These are phyloP conservation scores for Desmophyllum pertusum DNA, from an alignment of 92 coral and sea anemone genomes.

Conservation along the genomic window DNA sequence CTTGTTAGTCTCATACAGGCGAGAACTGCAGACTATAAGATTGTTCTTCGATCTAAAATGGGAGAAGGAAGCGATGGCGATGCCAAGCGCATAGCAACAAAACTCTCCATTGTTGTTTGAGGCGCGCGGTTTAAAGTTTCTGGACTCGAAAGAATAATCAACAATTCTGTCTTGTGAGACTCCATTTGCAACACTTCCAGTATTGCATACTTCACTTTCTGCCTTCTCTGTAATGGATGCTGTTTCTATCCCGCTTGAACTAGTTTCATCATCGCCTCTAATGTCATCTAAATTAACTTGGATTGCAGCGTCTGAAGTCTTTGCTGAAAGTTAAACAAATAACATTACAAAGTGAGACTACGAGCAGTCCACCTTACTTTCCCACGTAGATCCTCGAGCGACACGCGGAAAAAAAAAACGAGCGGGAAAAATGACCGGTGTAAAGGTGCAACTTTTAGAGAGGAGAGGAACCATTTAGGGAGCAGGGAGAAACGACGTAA, in stretches of 20 bases:
- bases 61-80: conserved; percentile 61
- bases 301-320: conserved; percentile 36
- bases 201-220: background rate
- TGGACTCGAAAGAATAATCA: conserved; percentile 23
- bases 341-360: too few relatives aligned
- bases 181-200: conserved; percentile 6
- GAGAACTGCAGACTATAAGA: conserved; percentile 4
- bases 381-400: too few relatives aligned
- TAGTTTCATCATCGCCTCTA: conserved; percentile 24
- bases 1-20: background rate
- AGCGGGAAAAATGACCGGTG: background rate
- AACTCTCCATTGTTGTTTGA: conserved; percentile 19
- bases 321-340: conserved; percentile 20
- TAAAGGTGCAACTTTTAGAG: background rate
- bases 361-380: too few relatives aligned
- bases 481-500: too few relatives aligned
- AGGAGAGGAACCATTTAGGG: background rate
- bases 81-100: conserved; percentile 62
- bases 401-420: background rate
- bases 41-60: conserved; percentile 49
- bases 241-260: conserved; percentile 34
- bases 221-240: conserved; percentile 23
- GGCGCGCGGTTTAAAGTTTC: conserved; percentile 27
- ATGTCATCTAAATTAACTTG: conserved; percentile 48
- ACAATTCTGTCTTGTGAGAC: conserved; percentile 19